A percentile compares a stretch with the other conserved stretches of the same genome.
Evolutionary conservation across 2,888 invertebrate species (phyloP).

Genomic region (Carterocephalus palaemon): DNA sequence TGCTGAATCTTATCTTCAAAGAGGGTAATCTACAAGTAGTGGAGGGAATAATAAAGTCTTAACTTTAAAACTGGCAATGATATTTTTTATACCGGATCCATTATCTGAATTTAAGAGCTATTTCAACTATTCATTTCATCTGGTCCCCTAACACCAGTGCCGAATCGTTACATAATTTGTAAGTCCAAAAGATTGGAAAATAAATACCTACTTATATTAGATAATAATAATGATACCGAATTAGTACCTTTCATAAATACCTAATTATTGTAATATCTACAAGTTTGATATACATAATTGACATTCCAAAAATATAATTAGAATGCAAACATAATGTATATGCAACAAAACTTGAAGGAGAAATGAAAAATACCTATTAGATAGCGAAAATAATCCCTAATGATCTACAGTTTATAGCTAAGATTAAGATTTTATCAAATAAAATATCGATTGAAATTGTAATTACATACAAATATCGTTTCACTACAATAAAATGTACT

Average conservation of each 20-base stretch:
- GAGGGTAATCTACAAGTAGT: conserved; percentile 54
- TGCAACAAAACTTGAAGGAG: conserved; percentile 1
- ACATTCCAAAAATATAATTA: conserved; percentile 15
- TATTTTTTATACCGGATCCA: conserved; percentile 1
- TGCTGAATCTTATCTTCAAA: no score
- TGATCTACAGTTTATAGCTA: no score
- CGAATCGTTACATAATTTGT: conserved; percentile 34
- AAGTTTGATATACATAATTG: conserved; percentile 19
- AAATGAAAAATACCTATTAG: not conserved
- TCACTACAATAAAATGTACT: conserved; percentile 15
- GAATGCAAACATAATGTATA: no score
- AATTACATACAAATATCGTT: no score
- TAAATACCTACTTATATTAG: not conserved
- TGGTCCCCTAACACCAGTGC: conserved; percentile 68
- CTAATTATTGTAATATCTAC: conserved; percentile 9
- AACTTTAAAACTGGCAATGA: conserved; percentile 44
- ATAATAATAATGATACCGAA: conserved; percentile 30
- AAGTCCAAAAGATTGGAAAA: not conserved
- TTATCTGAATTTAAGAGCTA: conserved; percentile 39
- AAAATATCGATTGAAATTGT: no score
- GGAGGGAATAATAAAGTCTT: conserved; percentile 72
- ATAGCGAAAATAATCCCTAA: no score
- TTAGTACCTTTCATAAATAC: conserved; percentile 37
- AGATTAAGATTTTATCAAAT: no score
- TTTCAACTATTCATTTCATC: conserved; percentile 49